phyloP scores from a whole-genome alignment of 2,113 vertebrate species.

The Rafetus swinhoei region DNA sequence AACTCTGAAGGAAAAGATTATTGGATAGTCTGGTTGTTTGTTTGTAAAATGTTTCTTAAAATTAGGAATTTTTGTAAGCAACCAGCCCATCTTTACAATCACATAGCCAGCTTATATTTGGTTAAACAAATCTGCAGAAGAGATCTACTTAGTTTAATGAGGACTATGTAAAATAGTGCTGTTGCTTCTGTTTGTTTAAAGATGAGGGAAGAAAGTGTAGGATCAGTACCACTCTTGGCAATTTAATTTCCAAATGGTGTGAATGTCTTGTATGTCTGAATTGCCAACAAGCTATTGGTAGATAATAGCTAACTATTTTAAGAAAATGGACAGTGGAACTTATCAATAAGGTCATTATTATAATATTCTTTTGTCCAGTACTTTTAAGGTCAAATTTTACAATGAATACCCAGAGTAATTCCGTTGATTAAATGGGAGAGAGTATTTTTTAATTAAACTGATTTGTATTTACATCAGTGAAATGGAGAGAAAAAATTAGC shows the following conservation, averaged over 20 bases:
- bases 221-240: background rate
- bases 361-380: background rate
- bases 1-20: background rate
- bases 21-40: conserved; percentile 29
- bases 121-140: background rate
- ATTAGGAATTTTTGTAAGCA: background rate
- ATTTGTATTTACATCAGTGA: background rate
- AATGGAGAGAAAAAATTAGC: rapidly evolving
- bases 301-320: background rate
- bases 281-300: conserved; percentile 4
- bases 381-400: background rate
- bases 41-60: conserved; percentile 19
- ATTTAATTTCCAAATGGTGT: conserved; percentile 36
- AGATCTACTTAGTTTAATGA: conserved; percentile 44
- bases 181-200: background rate
- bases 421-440: background rate
- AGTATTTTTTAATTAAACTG: background rate
- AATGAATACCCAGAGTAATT: background rate
- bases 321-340: conserved; percentile 33
- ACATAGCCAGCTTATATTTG: background rate
- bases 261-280: background rate
- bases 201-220: conserved; percentile 22
- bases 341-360: conserved; percentile 6
- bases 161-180: background rate
- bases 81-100: background rate